phyloP scores from a whole-genome alignment of 2,797 vertebrate species.

The Hemitrygon akajei region DNA sequence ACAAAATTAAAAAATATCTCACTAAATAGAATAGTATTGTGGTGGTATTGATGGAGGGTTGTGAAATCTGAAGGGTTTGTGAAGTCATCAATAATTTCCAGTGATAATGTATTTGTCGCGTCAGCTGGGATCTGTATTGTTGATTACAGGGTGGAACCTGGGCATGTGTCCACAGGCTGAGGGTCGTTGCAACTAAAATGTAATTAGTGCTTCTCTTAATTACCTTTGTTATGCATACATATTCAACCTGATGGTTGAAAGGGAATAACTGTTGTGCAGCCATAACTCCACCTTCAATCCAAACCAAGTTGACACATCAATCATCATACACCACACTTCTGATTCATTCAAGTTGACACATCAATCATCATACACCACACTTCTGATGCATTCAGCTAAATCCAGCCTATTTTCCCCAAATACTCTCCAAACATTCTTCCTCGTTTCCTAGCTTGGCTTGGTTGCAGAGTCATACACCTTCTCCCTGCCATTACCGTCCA shows the following conservation, averaged over 20 bases:
- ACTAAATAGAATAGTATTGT: too few species aligned
- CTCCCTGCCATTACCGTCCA: not conserved
- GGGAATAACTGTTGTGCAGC: too few species aligned
- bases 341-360: not conserved
- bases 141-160: conserved; percentile 44
- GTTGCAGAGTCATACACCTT: not conserved
- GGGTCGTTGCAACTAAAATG: conserved; percentile 47
- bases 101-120: conserved; percentile 54
- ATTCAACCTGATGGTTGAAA: too few species aligned
- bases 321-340: not conserved
- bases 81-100: conserved; percentile 40
- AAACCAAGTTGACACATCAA: not conserved
- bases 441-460: not conserved
- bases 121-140: conserved; percentile 52
- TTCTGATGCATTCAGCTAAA: not conserved
- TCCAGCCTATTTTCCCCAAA: not conserved
- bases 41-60: too few species aligned
- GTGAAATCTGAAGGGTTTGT: too few species aligned
- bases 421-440: not conserved
- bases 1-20: too few species aligned
- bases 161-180: conserved; percentile 58
- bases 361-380: too few species aligned
- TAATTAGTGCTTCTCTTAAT: too few species aligned
- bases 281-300: too few species aligned
- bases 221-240: too few species aligned